Evolutionary conservation across 2,888 invertebrate genomes (phyloP).

Genomic region (Drosophila mettleri): DNA sequence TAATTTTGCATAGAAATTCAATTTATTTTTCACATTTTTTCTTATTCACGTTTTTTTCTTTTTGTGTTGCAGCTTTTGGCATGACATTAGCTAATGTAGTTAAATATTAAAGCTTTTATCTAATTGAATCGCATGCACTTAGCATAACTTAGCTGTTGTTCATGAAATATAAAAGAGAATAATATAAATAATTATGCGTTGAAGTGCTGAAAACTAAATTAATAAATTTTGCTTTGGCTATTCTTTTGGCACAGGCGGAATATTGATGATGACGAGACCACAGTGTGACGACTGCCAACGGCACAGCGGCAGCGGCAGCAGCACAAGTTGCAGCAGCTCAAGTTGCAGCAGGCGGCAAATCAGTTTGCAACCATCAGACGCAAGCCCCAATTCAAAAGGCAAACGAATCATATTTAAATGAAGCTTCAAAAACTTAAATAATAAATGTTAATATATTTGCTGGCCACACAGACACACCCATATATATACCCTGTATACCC

Average conservation of each 20-base stretch:
- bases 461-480: constrained; percentile 24
- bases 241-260: constrained; percentile 80
- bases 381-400: constrained; percentile 67
- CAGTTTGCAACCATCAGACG: constrained; percentile 77
- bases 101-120: not conserved
- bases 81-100: constrained; percentile 4
- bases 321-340: constrained; percentile 32
- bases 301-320: constrained; percentile 47
- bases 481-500: constrained; percentile 41
- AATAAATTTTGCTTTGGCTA: not conserved
- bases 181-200: not conserved
- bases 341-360: constrained; percentile 39
- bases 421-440: constrained; percentile 4
- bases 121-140: constrained; percentile 8
- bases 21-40: constrained; percentile 6
- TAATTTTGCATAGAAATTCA: constrained; percentile 22
- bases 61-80: constrained; percentile 7
- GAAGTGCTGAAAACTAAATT: not conserved
- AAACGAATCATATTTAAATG: constrained; percentile 36
- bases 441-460: constrained; percentile 8
- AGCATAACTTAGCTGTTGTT: constrained; percentile 11
- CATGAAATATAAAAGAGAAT: not conserved
- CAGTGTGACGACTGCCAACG: constrained; percentile 82
- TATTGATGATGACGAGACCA: constrained; percentile 85
- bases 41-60: constrained; percentile 11